Evolutionary conservation across 2,113 vertebrate genomes (phyloP), one percentile per base, ranked within the genome.

Genomic region (Mirza zaza): DNA sequence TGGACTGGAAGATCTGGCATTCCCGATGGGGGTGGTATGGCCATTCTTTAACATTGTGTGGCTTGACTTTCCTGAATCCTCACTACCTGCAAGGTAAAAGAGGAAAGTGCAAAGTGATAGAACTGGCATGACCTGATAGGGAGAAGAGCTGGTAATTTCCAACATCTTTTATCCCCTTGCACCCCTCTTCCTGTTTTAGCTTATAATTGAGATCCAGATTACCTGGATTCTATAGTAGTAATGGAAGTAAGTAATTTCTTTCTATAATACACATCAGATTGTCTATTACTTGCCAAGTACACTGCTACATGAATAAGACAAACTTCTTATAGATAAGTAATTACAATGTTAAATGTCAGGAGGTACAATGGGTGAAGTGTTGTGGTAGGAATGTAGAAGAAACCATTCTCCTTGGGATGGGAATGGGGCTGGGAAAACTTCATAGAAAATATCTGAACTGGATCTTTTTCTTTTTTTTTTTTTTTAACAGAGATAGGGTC

Each of bases 21-120:
- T 97, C 12, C 98, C 98, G 0, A 99, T 67, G 2, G 99, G 99
- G 45, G 99, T 95, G 0, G 99, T 99, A 93, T 99, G 99, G 93
- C 99, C 99, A n/a, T 99, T 99, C 98, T 99, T 99, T 97, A 99
- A 98, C 0, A 98, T 97, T 7, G 98, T 91, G 0, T 98, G 98
- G 98, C 98, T 99, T 90, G 98, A 77, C 96, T 98, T 99, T 57
- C 98, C 99, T 17, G 98, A n/a, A 13, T 99, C 99, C 59, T 99
- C 99, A 87, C 94, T 97, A 95, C 98, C 99, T 99, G 98, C 76
- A 95, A 84, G 92, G 80, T 79, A 21, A 0, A 0, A 73, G 84
- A 93, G 34, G 70, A 87, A 42, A 96, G 13, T 57, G 52, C 36
- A 87, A 87, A 96, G 57, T 85, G 29, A 93, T 76, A 59, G 52